phyloP scores from a whole-genome alignment of 1,140 invertebrate genomes.

The Dysdera silvatica region DNA sequence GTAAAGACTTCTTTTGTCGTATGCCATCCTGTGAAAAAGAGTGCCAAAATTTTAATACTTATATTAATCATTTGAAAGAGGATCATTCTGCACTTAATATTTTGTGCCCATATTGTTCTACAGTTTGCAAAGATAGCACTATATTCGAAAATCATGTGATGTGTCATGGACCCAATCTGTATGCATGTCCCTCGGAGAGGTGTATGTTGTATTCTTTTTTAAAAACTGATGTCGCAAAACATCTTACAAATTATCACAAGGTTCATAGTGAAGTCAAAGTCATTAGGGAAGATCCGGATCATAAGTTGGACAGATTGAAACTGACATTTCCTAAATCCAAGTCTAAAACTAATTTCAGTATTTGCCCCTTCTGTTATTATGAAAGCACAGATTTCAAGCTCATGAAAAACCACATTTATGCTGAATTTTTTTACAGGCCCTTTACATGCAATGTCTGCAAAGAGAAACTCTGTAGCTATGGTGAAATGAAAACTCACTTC shows the following conservation, averaged over 20 bases:
- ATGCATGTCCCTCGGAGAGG: neutral
- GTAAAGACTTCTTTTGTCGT: slow-evolving; percentile 11
- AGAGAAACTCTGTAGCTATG: neutral
- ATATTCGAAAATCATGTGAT: slow-evolving; percentile 4
- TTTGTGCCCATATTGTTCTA: slow-evolving; percentile 14
- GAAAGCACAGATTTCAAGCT: neutral
- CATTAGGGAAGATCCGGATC: neutral
- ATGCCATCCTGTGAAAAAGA: neutral
- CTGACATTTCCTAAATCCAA: no score
- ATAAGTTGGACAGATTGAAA: neutral
- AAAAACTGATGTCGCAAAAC: neutral
- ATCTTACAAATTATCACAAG: neutral
- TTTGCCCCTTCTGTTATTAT: slow-evolving; percentile 12
- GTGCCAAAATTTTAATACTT: neutral
- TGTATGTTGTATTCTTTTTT: slow-evolving; percentile 6
- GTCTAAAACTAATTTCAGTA: neutral
- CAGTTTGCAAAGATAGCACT: neutral
- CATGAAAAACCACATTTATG: slow-evolving; percentile 22
- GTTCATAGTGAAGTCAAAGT: neutral
- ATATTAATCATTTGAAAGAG: slow-evolving; percentile 9
- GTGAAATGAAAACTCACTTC: slow-evolving; percentile 3
- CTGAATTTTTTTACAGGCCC: slow-evolving; percentile 9
- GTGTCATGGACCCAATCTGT: slow-evolving; percentile 15
- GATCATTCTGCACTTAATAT: slow-evolving; percentile 13
- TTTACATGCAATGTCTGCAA: slow-evolving; percentile 4